Evolutionary conservation across 2,888 invertebrate species (phyloP).

Genomic region (Temnothorax ravouxi): DNA sequence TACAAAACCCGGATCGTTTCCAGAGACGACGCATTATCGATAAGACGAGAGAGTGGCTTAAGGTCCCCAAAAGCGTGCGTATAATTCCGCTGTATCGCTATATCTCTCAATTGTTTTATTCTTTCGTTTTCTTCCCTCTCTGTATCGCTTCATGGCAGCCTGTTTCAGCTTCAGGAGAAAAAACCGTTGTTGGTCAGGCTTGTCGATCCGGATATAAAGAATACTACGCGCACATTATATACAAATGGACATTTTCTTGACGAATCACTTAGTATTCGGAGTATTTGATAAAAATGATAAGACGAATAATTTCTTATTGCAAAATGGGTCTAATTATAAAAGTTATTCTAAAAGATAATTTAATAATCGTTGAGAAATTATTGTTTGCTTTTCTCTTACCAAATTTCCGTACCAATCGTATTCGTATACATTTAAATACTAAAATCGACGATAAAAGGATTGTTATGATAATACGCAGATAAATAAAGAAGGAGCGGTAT

Average conservation of each 20-base stretch:
- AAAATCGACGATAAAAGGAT: conserved; percentile 27
- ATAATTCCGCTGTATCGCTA: conserved; percentile 62
- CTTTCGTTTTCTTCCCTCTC: conserved; percentile 13
- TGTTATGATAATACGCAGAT: conserved; percentile 33
- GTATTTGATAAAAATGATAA: neutral
- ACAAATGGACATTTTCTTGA: neutral
- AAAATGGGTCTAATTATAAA: neutral
- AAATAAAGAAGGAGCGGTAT: conserved; percentile 4
- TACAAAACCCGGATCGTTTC: conserved; percentile 69
- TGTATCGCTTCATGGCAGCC: neutral
- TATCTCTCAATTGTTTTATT: conserved; percentile 40
- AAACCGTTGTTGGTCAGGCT: conserved; percentile 39
- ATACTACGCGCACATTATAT: neutral
- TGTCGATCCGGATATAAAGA: neutral
- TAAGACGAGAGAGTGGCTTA: conserved; percentile 64
- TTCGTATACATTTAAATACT: neutral
- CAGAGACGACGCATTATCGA: conserved; percentile 72
- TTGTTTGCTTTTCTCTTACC: neutral
- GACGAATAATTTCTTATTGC: neutral
- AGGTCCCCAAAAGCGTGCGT: conserved; percentile 55
- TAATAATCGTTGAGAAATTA: neutral
- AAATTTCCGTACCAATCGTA: neutral
- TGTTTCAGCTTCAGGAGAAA: conserved; percentile 16
- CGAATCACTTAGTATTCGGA: neutral
- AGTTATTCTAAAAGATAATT: neutral